Conservation (phyloP, 1,140 invertebrate species). For the Samia ricini region DNA sequence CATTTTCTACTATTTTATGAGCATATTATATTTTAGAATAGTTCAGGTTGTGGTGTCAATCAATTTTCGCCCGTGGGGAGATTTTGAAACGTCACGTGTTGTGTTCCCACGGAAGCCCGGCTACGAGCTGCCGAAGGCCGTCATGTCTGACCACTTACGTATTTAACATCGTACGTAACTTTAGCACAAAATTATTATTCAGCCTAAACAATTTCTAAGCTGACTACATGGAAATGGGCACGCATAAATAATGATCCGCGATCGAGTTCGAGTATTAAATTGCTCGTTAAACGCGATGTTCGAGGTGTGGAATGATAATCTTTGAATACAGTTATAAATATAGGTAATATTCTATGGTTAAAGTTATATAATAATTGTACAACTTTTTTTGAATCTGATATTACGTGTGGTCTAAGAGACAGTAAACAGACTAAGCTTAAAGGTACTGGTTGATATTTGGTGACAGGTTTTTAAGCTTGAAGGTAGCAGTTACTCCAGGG, state of each 20-base stretch:
- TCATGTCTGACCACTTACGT: slow-evolving; percentile 73
- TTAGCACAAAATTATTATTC: slow-evolving; percentile 72
- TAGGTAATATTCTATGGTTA: no score
- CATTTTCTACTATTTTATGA: neutral
- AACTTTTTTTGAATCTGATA: no score
- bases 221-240: slow-evolving; percentile 64
- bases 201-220: slow-evolving; percentile 62
- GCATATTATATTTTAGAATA: neutral
- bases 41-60: slow-evolving; percentile 53
- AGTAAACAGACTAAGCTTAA: no score
- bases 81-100: slow-evolving; percentile 69
- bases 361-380: no score
- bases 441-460: no score
- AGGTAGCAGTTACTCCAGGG: no score
- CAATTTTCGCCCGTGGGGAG: slow-evolving; percentile 70
- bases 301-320: slow-evolving; percentile 26
- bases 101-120: slow-evolving; percentile 72
- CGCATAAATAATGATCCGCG: slow-evolving; percentile 54
- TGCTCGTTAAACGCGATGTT: slow-evolving; percentile 21
- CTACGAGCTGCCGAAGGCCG: slow-evolving; percentile 63
- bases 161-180: slow-evolving; percentile 70
- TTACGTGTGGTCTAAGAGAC: no score
- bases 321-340: slow-evolving; percentile 13
- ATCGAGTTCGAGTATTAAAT: slow-evolving; percentile 40
- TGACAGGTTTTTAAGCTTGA: no score